Evolutionary conservation across 2,888 invertebrate genomes (phyloP), one percentile per base, ranked within the genome.

Genomic region (Agrilus cyanescens): DNA sequence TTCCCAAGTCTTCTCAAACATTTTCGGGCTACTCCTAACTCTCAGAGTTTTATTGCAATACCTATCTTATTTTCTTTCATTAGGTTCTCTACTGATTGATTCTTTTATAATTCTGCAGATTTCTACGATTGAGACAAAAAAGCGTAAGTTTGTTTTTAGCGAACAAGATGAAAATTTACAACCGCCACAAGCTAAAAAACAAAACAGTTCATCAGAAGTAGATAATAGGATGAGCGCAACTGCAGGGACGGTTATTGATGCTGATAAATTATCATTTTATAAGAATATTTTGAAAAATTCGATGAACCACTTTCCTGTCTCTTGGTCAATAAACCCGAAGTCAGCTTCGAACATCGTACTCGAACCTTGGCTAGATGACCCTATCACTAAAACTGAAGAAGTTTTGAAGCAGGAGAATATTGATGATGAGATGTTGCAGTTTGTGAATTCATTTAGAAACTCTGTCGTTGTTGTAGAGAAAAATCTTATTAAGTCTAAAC

Each of bases 381-480:
- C 25, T 10, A 25, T 4, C 1, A 25, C 3, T 25, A 25, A 25
- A 25, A 25, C 4, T 1, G 10, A 37, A 15, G 31, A 37, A 42
- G 33, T 41, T 14, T 20, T 32, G 44, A 40, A 37, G 30, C 33
- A 37, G 33, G 46, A 51, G 38, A 46, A 47, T 15, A 43, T 49
- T 8, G 51, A 53, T 40, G 41, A 47, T 10, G 51, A 52, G 38
- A 41, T 54, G 34, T 25, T 42, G n/a, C 37, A 46, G 33, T 50
- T 55, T 49, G 47, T 52, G 14, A 49, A 55, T 41, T 49, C 49
- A 4, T 58, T 60, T 49, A 55, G 46, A 41, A 46, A 58, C 46
- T 51, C 53, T 31, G 49, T 58, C 18, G 41, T 53, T 16, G 46
- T 57, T 13, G 50, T 53, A 36, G 43, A 44, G 40, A 40, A 54